Evolutionary conservation across 2,113 vertebrate genomes (phyloP).

Genomic region (Takifugu flavidus): DNA sequence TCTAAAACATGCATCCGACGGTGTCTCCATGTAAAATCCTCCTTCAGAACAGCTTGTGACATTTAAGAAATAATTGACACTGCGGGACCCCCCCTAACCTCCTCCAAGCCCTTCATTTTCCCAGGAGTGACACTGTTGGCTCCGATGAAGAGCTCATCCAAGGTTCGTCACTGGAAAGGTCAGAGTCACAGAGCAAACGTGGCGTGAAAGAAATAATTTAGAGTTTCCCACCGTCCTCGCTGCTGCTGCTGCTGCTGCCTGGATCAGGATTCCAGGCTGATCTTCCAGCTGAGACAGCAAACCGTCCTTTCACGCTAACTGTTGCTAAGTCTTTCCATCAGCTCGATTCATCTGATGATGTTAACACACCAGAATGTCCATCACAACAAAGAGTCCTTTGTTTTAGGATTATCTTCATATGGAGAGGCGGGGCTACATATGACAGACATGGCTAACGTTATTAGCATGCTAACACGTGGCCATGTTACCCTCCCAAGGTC

Average conservation of each 20-base stretch:
- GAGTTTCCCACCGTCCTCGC: slow-evolving; percentile 38
- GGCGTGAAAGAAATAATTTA: slow-evolving; percentile 26
- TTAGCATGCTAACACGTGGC: too few species aligned
- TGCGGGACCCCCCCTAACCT: slow-evolving; percentile 1
- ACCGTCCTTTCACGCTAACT: slow-evolving; percentile 30
- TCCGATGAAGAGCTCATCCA: slow-evolving; percentile 50
- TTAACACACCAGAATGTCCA: too few species aligned
- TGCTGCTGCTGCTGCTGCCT: slow-evolving; percentile 34
- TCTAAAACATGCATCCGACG: neutral
- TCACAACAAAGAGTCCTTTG: too few species aligned
- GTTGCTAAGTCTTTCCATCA: too few species aligned
- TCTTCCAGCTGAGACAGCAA: slow-evolving; percentile 52
- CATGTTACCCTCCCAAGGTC: too few species aligned
- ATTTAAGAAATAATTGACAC: slow-evolving; percentile 64
- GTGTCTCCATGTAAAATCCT: neutral
- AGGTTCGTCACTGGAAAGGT: slow-evolving; percentile 47
- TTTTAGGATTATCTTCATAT: too few species aligned
- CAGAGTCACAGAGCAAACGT: slow-evolving; percentile 32
- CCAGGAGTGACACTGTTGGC: slow-evolving; percentile 44
- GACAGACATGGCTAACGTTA: too few species aligned
- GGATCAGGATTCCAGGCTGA: slow-evolving; percentile 38
- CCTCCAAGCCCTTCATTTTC: slow-evolving; percentile 45
- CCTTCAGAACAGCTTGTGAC: slow-evolving; percentile 56
- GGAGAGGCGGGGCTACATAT: too few species aligned
- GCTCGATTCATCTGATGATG: too few species aligned